These are phyloP conservation scores for Clarias pachynema DNA, from an alignment of 2,797 vertebrate species.

Conservation along the genomic window DNA sequence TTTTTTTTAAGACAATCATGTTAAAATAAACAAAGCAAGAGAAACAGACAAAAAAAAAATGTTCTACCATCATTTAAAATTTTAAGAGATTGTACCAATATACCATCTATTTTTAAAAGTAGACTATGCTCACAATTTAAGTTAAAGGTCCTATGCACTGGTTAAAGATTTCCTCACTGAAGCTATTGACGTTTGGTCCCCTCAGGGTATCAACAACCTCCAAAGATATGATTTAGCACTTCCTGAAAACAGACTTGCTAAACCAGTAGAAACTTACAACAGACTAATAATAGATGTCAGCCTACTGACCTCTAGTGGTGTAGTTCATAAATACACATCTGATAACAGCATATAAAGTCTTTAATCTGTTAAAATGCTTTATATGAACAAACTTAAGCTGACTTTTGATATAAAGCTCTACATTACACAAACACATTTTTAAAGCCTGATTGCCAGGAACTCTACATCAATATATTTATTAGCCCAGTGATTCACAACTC, in stretches of 20 bases:
- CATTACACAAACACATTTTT: background rate
- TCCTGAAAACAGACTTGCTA: background rate
- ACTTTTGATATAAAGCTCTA: background rate
- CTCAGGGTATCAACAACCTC: background rate
- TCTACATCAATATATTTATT: background rate
- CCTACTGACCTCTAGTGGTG: slow-evolving; percentile 66
- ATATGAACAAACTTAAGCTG: background rate
- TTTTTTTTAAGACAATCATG: background rate
- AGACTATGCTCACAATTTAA: background rate
- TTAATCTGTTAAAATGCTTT: background rate
- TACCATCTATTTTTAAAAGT: background rate
- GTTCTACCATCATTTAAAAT: background rate
- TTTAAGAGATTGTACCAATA: too few relatives aligned
- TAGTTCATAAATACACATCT: slow-evolving; percentile 21
- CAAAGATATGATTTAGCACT: background rate
- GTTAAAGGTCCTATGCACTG: background rate
- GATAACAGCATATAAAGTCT: background rate
- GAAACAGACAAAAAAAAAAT: background rate
- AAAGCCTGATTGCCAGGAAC: background rate
- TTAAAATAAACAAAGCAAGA: background rate
- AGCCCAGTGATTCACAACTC: background rate
- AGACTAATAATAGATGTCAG: background rate
- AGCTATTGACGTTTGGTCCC: background rate
- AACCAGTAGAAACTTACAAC: background rate
- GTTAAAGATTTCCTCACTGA: background rate